Percentiles rank a stretch among this genome's conserved stretches.
Evolutionary conservation across 2,888 invertebrate genomes (phyloP).

Genomic region (Leptinotarsa peninsularis): DNA sequence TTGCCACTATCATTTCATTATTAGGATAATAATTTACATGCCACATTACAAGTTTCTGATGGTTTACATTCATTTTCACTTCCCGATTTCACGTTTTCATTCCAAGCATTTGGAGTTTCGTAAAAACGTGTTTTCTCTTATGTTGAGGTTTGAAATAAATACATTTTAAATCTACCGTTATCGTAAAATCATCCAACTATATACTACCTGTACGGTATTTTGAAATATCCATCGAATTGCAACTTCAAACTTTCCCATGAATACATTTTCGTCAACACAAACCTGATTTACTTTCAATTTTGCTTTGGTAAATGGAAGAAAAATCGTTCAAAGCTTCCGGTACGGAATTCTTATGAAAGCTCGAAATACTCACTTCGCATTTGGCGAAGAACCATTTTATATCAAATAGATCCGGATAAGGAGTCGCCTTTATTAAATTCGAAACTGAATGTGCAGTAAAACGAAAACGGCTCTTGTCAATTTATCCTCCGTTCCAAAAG

Average conservation of each 20-base stretch:
- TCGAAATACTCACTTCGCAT: constrained; percentile 14
- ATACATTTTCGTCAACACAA: constrained; percentile 6
- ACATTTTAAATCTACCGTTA: too few relatives aligned
- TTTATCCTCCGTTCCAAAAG: constrained; percentile 27
- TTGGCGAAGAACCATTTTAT: constrained; percentile 18
- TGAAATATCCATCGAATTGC: neutral
- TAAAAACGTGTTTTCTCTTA: too few relatives aligned
- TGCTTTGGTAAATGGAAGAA: constrained; percentile 6
- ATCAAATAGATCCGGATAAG: constrained; percentile 29
- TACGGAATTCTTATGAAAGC: constrained; percentile 17
- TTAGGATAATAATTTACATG: too few relatives aligned
- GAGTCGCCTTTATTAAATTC: constrained; percentile 37
- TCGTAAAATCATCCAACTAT: neutral
- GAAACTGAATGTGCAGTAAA: constrained; percentile 38
- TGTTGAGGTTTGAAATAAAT: too few relatives aligned
- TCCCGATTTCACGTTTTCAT: too few relatives aligned
- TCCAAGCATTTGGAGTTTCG: too few relatives aligned
- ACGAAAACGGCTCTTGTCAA: constrained; percentile 35
- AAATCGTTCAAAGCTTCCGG: constrained; percentile 2
- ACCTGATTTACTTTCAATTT: constrained; percentile 9
- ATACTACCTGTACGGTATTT: neutral
- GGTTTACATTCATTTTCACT: too few relatives aligned
- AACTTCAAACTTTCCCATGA: constrained; percentile 4
- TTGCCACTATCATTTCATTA: too few relatives aligned
- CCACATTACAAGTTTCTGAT: too few relatives aligned